Percentiles rank a stretch among this genome's conserved stretches.
phyloP scores from a whole-genome alignment of 2,888 invertebrate genomes.

The Cetonia aurata region DNA sequence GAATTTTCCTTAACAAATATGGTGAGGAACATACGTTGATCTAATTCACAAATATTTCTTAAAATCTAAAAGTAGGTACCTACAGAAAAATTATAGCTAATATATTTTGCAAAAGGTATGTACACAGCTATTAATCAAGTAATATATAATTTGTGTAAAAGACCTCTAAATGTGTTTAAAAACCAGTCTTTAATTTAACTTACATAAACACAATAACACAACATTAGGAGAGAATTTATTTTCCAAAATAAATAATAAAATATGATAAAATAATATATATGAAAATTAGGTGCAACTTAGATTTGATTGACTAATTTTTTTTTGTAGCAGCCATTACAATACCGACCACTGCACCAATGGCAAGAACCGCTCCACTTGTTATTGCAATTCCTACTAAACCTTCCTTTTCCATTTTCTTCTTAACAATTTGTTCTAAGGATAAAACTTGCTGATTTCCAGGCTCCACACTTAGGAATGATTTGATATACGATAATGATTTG shows the following conservation, averaged over 20 bases:
- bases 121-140: too few relatives aligned
- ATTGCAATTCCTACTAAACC: conserved; percentile 90
- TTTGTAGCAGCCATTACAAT: conserved; percentile 77
- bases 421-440: conserved; percentile 82
- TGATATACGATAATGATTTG: conserved; percentile 84
- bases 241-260: conserved; percentile 32
- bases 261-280: conserved; percentile 30
- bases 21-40: not conserved
- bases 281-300: not conserved
- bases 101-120: not conserved
- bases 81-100: conserved; percentile 6
- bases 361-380: conserved; percentile 89
- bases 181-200: conserved; percentile 21
- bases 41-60: too few relatives aligned
- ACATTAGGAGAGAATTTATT: conserved; percentile 32
- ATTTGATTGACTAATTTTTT: conserved; percentile 32
- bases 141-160: not conserved
- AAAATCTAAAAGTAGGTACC: not conserved
- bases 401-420: conserved; percentile 93
- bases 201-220: conserved; percentile 11
- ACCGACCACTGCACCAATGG: conserved; percentile 85
- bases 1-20: conserved; percentile 2
- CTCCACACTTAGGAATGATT: conserved; percentile 69
- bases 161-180: conserved; percentile 1
- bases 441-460: conserved; percentile 83